Evolutionary conservation across 2,888 invertebrate genomes (phyloP), one percentile per base, ranked within the genome.

Genomic region (Trissolcus brochymenae): DNA sequence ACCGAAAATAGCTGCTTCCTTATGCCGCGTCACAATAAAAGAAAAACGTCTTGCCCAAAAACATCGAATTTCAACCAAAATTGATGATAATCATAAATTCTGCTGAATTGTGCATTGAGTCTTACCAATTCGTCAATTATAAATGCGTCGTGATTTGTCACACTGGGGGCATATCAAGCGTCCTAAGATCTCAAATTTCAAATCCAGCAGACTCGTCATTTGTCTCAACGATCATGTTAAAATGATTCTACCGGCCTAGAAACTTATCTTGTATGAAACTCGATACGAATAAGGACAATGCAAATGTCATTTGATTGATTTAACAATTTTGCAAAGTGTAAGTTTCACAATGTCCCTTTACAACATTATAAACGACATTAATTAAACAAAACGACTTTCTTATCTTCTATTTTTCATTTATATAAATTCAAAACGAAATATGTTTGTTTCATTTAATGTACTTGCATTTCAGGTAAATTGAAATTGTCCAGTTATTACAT

Each of bases 121-220:
- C 62, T 74, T 54, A 73, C 51, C 35, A 35, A 55, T 60, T 59
- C 60, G 70, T 59, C 75, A 70, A 75, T 76, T 70, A 76, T 53
- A 76, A 70, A 76, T 76, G 68, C 70, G 60, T 16, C 55, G 51
- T 21, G 56, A 71, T 76, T 61, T 71, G 70, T 76, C 70, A 70
- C 65, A 35, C 68, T 68, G 25, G 62, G 53, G 54, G 65, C 75
- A 53, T 49, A 54, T 64, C 59, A 59, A 54, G 68, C 67, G 16
- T 43, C 49, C 29, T 49, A 50, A 43, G 49, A 43, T 75, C 68
- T 68, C 64, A 35, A 56, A 46, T 75, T 75, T 75, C 75, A 50
- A 29, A 50, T 61, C 64, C 55, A 29, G 40, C 40, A 53, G 55
- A 40, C 54, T 59, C 51, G 66, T 66, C 60, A 66, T 68, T 62